These are phyloP conservation scores for Sitta europaea DNA, from an alignment of 2,113 vertebrate species.

Conservation along the genomic window DNA sequence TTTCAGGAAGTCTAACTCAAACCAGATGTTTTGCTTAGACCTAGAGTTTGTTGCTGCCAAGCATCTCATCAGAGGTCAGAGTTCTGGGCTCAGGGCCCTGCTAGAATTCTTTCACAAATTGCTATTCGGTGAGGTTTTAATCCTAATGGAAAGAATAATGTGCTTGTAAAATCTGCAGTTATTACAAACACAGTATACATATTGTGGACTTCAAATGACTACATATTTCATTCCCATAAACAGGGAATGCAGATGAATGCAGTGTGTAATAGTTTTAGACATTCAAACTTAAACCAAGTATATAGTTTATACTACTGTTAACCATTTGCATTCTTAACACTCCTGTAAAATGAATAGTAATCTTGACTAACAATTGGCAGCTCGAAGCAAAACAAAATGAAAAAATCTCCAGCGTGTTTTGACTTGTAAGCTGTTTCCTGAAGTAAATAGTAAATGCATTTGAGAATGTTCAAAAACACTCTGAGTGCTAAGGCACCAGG, in stretches of 20 bases:
- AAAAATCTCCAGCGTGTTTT: background rate
- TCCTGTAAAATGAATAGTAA: constrained; percentile 67
- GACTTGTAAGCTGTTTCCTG: constrained; percentile 42
- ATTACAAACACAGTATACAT: constrained; percentile 86
- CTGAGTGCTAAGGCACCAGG: background rate
- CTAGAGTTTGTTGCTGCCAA: constrained; percentile 83
- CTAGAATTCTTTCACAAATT: constrained; percentile 90
- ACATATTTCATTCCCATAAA: constrained; percentile 84
- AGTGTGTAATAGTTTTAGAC: constrained; percentile 76
- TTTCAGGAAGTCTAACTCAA: constrained; percentile 87
- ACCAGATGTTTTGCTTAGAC: constrained; percentile 86
- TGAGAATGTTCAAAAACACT: background rate
- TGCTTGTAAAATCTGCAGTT: constrained; percentile 87
- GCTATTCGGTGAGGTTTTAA: constrained; percentile 86
- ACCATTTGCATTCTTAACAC: constrained; percentile 78
- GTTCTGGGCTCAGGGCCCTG: constrained; percentile 83
- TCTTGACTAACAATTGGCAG: constrained; percentile 68
- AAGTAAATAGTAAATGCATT: constrained; percentile 51
- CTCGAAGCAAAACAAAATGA: background rate
- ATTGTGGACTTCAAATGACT: constrained; percentile 83
- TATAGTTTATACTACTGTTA: constrained; percentile 73
- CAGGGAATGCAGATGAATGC: constrained; percentile 78
- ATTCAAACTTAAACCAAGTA: constrained; percentile 70
- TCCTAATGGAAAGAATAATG: constrained; percentile 91
- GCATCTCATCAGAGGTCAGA: constrained; percentile 87